A percentile compares a stretch with the other conserved stretches of the same genome.
Evolutionary conservation across 2,113 vertebrate species (phyloP).

Genomic region (Aspiorhynchus laticeps): DNA sequence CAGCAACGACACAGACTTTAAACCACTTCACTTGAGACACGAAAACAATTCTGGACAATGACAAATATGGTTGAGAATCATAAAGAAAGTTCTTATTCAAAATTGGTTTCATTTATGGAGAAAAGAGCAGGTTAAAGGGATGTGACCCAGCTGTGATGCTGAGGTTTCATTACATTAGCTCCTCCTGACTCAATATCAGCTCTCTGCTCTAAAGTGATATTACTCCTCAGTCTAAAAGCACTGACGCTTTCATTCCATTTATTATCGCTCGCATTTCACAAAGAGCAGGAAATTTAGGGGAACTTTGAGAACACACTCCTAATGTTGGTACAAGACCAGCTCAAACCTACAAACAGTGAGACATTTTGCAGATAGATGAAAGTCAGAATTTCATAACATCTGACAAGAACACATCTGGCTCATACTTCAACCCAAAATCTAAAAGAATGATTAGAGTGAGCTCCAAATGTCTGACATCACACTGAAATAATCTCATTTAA

Average conservation of each 20-base stretch:
- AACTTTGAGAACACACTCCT: neutral
- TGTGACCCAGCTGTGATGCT: neutral
- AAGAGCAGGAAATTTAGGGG: neutral
- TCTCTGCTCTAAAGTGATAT: constrained; percentile 14
- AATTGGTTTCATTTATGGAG: neutral
- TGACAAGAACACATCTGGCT: neutral
- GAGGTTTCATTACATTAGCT: constrained; percentile 3
- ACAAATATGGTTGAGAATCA: neutral
- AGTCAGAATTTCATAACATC: neutral
- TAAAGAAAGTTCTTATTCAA: neutral
- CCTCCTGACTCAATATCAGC: neutral
- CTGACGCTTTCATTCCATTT: neutral
- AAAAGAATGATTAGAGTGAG: neutral
- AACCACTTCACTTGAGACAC: neutral
- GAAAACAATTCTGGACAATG: neutral
- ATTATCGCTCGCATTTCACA: neutral
- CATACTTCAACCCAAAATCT: neutral
- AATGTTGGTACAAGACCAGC: neutral
- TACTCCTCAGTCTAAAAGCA: neutral
- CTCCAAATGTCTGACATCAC: neutral
- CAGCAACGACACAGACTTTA: neutral
- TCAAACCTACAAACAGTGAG: neutral
- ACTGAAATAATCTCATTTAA: neutral
- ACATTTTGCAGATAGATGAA: neutral
- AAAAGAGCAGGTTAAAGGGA: neutral